Evolutionary conservation across 2,797 vertebrate species (phyloP).

Genomic region (Cetoscarus ocellatus): DNA sequence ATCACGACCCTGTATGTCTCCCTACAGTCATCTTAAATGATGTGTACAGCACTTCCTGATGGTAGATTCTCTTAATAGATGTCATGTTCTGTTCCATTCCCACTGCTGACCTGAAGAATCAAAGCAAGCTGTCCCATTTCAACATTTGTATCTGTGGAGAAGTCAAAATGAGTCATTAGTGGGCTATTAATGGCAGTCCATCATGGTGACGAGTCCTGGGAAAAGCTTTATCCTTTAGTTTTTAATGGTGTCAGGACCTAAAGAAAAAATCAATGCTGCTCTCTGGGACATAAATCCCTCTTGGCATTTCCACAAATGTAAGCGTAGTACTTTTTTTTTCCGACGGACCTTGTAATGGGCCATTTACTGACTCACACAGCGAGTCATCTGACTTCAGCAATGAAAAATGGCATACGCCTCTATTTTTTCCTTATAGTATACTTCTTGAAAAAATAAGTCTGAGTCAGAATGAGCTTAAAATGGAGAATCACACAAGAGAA

Average conservation of each 20-base stretch:
- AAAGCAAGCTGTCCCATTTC: not conserved
- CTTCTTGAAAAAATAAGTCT: not conserved
- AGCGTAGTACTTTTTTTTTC: constrained; percentile 20
- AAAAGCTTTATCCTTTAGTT: constrained; percentile 58
- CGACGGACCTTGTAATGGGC: constrained; percentile 28
- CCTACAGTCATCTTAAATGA: not conserved
- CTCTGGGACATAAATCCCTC: constrained; percentile 50
- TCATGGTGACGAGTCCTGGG: constrained; percentile 34
- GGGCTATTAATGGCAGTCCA: constrained; percentile 50
- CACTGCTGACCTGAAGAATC: not conserved
- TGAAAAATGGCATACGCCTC: constrained; percentile 8
- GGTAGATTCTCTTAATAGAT: not conserved
- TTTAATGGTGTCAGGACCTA: constrained; percentile 61
- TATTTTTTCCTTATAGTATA: not conserved
- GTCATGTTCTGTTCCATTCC: not conserved
- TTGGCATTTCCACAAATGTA: constrained; percentile 53
- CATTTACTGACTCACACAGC: constrained; percentile 34
- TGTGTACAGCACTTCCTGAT: not conserved
- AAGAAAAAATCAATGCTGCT: constrained; percentile 52
- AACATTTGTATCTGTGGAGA: constrained; percentile 17
- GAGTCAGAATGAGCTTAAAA: not conserved
- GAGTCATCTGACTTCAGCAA: constrained; percentile 19
- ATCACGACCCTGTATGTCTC: not conserved
- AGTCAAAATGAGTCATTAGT: constrained; percentile 55
- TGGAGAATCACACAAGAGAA: not conserved